Conservation (phyloP, 2,797 vertebrate species). For the Sebastes nivosus region DNA sequence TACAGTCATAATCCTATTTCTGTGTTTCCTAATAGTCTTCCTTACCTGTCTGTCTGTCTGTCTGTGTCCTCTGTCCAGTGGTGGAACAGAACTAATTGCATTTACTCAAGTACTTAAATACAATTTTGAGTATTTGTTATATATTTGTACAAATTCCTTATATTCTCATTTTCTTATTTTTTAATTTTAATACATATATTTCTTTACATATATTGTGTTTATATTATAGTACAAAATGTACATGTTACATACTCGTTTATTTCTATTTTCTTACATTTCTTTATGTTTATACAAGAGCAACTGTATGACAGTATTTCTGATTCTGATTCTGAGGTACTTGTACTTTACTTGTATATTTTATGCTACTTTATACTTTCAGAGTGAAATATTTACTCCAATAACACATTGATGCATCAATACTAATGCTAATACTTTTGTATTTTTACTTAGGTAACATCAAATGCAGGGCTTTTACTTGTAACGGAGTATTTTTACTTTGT, state of each 20-base stretch:
- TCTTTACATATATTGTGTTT: too few relatives aligned
- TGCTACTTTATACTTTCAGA: neutral
- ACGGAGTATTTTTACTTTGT: fast-evolving
- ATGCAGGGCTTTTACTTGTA: neutral
- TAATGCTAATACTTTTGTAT: neutral
- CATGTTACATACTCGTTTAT: too few relatives aligned
- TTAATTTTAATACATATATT: too few relatives aligned
- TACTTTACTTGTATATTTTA: neutral
- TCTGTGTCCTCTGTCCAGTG: neutral
- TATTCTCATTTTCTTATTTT: too few relatives aligned
- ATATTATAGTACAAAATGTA: too few relatives aligned
- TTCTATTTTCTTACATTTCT: too few relatives aligned
- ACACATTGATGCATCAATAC: neutral
- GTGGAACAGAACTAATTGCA: too few relatives aligned
- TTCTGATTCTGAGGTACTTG: neutral
- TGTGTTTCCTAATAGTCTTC: neutral
- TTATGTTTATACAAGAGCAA: too few relatives aligned
- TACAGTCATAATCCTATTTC: neutral
- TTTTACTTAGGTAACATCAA: neutral
- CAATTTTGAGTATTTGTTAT: too few relatives aligned
- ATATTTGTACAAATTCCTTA: too few relatives aligned
- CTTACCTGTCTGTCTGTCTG: neutral
- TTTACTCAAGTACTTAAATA: neutral
- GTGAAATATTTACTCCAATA: neutral
- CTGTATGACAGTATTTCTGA: too few relatives aligned